Evolutionary conservation across 2,113 vertebrate species (phyloP).

Genomic region (Plecturocebus donacophilus): DNA sequence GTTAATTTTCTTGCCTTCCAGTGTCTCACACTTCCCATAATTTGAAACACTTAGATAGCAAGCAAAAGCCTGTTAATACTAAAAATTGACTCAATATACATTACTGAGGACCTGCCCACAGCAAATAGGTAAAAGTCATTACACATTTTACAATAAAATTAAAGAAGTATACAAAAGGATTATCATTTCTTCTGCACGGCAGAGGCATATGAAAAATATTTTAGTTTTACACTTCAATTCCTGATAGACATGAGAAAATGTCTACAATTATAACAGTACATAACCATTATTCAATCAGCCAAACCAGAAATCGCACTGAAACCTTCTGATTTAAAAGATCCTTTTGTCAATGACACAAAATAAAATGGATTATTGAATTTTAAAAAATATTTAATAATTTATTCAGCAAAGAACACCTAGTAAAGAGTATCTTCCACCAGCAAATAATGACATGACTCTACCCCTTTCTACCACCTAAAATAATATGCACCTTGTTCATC

Average conservation of each 20-base stretch:
- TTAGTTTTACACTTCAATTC: conserved; percentile 81
- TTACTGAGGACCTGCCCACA: conserved; percentile 82
- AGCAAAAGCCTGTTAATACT: conserved; percentile 82
- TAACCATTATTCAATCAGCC: conserved; percentile 74
- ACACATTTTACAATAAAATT: conserved; percentile 83
- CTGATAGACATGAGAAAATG: conserved; percentile 85
- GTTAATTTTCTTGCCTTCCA: conserved; percentile 79
- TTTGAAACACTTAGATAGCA: conserved; percentile 75
- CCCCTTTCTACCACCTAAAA: background rate
- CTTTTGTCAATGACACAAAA: conserved; percentile 65
- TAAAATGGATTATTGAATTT: conserved; percentile 45
- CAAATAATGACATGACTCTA: background rate
- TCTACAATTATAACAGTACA: conserved; percentile 82
- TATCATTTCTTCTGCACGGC: conserved; percentile 86
- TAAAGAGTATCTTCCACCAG: conserved; percentile 18
- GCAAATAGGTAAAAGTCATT: conserved; percentile 84
- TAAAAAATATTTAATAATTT: background rate
- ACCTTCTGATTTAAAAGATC: conserved; percentile 55
- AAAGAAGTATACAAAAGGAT: conserved; percentile 83
- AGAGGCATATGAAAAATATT: conserved; percentile 86
- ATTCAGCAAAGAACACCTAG: conserved; percentile 40
- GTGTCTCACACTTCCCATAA: conserved; percentile 65
- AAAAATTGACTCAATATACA: conserved; percentile 77
- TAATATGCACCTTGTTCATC: background rate
- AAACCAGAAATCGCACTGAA: conserved; percentile 76